phyloP scores from a whole-genome alignment of 2,113 vertebrate genomes.

The Syngnathus floridae region DNA sequence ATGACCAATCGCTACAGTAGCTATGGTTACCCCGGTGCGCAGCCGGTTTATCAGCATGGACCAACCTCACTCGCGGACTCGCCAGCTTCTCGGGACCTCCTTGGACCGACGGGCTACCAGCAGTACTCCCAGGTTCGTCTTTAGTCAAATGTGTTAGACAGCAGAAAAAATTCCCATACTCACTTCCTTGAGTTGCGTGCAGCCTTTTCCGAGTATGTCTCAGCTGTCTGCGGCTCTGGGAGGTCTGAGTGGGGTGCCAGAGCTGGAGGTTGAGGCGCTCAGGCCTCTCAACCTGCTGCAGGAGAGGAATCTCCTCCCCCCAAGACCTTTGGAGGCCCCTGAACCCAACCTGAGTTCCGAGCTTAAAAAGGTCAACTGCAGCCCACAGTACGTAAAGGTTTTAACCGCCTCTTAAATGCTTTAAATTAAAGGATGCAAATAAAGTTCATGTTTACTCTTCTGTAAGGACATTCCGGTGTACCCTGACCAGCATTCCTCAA shows the following conservation, averaged over 20 bases:
- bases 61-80: slow-evolving; percentile 55
- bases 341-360: slow-evolving; percentile 87
- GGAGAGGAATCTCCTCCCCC: slow-evolving; percentile 84
- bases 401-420: neutral
- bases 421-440: neutral
- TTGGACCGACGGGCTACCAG: slow-evolving; percentile 65
- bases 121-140: slow-evolving; percentile 45
- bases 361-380: slow-evolving; percentile 91
- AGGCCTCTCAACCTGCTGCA: slow-evolving; percentile 87
- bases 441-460: neutral
- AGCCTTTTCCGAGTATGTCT: slow-evolving; percentile 82
- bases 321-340: slow-evolving; percentile 74
- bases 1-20: slow-evolving; percentile 73
- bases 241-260: slow-evolving; percentile 83
- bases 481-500: slow-evolving; percentile 89
- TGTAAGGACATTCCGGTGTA: slow-evolving; percentile 88
- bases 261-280: slow-evolving; percentile 84
- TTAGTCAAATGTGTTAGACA: neutral
- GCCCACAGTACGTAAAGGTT: slow-evolving; percentile 79
- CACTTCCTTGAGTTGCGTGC: neutral
- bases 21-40: slow-evolving; percentile 81
- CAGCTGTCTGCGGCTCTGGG: slow-evolving; percentile 85
- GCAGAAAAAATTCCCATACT: neutral
- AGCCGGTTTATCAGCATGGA: slow-evolving; percentile 78
- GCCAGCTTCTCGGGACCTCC: slow-evolving; percentile 59